Evolutionary conservation across 2,113 vertebrate genomes (phyloP), one percentile per base, ranked within the genome.

Genomic region (Psammodynastes pulverulentus): DNA sequence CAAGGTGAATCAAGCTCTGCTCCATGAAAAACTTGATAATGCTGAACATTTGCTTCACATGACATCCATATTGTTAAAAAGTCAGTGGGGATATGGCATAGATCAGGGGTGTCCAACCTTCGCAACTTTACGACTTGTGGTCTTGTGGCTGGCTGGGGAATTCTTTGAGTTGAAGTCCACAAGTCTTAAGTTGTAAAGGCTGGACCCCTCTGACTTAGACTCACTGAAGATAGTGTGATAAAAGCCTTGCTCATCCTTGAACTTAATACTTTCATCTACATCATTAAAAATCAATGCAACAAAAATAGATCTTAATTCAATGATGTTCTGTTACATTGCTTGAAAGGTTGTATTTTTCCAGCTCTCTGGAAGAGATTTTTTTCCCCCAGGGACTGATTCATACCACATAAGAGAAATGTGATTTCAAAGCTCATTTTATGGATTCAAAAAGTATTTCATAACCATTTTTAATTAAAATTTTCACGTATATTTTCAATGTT

Each of bases 1-100:
- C 87, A 92, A 92, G 91, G 91, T 92, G 91, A 92, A 89, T 49
- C 43, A 92, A 85, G 17, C 13, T 29, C 23, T n/a, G 26, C 84
- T 72, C 52, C 45, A 89, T 58, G 45, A 56, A 92, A 84, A 89
- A 85, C 72, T 51, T 49, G 84, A 85, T 88, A 89, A 88, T 48
- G n/a, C 29, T 85, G 85, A 89, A 89, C 23, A 86, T 92, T 86
- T 56, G 52, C 51, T 84, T 89, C 85, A n/a, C 91, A 85, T 58
- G 72, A 86, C 45, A 84, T 39, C 34, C 45, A 89, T 34, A 19
- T 79, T 79, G 67, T 79, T 79, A 79, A 7, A 58, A 79, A 39
- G 6, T 79, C 67, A 79, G 2, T 19, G n/a, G 17, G 13, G 34
- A 39, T 39, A 39, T 79, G 34, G 17, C 62, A n/a, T 5, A 13